These are phyloP conservation scores for Erannis defoliaria DNA, from an alignment of 2,888 invertebrate genomes.

Conservation along the genomic window DNA sequence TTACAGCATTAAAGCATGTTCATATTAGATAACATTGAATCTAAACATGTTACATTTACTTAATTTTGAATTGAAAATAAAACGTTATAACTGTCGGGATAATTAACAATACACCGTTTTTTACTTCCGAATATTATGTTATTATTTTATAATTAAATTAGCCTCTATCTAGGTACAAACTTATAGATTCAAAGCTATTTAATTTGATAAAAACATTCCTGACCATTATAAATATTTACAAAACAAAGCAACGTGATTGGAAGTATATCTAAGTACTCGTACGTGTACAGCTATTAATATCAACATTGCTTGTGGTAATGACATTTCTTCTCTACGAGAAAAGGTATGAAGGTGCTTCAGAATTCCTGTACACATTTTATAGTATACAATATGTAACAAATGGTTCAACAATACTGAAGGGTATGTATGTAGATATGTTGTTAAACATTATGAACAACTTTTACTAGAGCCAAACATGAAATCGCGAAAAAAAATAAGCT, in stretches of 20 bases:
- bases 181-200: background rate
- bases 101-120: background rate
- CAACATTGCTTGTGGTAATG: slow-evolving; percentile 8
- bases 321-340: slow-evolving; percentile 16
- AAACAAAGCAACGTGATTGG: slow-evolving; percentile 24
- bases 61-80: background rate
- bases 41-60: background rate
- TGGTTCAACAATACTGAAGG: no score
- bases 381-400: no score
- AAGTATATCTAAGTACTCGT: background rate
- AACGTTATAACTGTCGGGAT: background rate
- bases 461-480: no score
- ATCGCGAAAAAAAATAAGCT: no score
- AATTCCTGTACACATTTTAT: slow-evolving; percentile 20
- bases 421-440: no score
- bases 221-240: slow-evolving; percentile 20
- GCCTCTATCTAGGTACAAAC: background rate
- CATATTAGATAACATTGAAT: slow-evolving; percentile 5
- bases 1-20: slow-evolving; percentile 44
- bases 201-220: slow-evolving; percentile 24
- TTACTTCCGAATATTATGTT: background rate
- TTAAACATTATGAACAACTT: no score
- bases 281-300: slow-evolving; percentile 1
- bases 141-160: no score
- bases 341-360: slow-evolving; percentile 5